Conservation (phyloP, 2,797 vertebrate genomes). For the Mareca penelope region DNA sequence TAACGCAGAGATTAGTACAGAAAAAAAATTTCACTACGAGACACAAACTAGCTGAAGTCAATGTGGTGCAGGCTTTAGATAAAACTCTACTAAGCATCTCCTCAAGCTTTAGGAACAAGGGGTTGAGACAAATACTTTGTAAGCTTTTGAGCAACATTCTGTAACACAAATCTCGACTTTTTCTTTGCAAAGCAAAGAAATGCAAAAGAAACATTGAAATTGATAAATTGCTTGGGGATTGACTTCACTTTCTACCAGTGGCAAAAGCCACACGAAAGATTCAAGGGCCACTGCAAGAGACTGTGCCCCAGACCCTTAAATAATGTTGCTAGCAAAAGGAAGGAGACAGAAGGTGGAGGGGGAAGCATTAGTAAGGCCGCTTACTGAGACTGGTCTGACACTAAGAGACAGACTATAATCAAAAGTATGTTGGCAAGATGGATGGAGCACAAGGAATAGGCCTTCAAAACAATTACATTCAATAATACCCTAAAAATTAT, state of each 20-base stretch:
- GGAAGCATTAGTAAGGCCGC: not conserved
- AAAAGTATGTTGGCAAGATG: conserved; percentile 48
- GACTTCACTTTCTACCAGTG: not conserved
- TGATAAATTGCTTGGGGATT: not conserved
- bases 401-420: conserved; percentile 6
- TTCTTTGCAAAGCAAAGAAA: not conserved
- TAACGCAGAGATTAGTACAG: not conserved
- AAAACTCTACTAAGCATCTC: not conserved
- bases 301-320: not conserved
- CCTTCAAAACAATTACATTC: conserved; percentile 58
- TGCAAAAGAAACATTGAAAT: not conserved
- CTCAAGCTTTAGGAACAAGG: not conserved
- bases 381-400: conserved; percentile 39
- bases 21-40: not conserved
- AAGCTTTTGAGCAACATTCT: not conserved
- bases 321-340: not conserved
- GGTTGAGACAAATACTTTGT: not conserved
- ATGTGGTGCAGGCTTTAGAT: not conserved
- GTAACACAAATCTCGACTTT: not conserved
- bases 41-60: not conserved
- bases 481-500: conserved; percentile 9
- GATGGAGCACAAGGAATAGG: conserved; percentile 14
- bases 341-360: not conserved
- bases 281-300: not conserved
- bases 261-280: not conserved